Percentiles rank a stretch among this genome's conserved stretches.
These are phyloP conservation scores for Ferdinandea cuprea DNA, from an alignment of 2,888 invertebrate genomes.

Conservation along the genomic window DNA sequence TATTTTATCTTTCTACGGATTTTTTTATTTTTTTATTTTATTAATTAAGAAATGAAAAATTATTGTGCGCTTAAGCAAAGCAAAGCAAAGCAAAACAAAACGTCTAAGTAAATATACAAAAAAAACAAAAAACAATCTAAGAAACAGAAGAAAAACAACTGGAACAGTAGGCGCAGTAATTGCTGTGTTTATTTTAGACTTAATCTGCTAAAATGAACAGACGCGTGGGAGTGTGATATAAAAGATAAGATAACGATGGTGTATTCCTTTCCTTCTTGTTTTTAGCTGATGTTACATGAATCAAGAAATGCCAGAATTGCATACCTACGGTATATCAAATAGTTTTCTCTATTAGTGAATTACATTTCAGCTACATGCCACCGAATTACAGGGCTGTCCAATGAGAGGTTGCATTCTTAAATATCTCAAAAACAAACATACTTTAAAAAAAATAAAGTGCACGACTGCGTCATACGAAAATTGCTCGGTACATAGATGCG, in stretches of 20 bases:
- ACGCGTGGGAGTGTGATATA: constrained; percentile 8
- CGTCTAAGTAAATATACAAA: neutral
- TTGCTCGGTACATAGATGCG: too few relatives aligned
- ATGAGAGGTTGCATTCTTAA: too few relatives aligned
- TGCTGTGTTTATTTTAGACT: constrained; percentile 14
- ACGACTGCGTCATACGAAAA: too few relatives aligned
- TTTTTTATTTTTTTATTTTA: constrained; percentile 5
- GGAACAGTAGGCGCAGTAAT: constrained; percentile 21
- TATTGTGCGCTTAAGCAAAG: neutral
- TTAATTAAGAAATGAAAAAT: constrained; percentile 14
- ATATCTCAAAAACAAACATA: too few relatives aligned
- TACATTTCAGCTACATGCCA: too few relatives aligned
- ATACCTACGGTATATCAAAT: too few relatives aligned
- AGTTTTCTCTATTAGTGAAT: too few relatives aligned
- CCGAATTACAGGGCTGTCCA: too few relatives aligned
- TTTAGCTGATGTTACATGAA: too few relatives aligned
- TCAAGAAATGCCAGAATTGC: too few relatives aligned
- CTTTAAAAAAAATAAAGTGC: too few relatives aligned
- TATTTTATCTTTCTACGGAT: neutral
- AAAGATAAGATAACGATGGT: constrained; percentile 6
- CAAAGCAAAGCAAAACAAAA: neutral
- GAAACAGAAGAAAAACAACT: neutral
- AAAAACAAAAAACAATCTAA: neutral
- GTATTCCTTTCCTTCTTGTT: too few relatives aligned
- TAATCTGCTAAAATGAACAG: neutral